Evolutionary conservation across 2,888 invertebrate species (phyloP), one percentile per base, ranked within the genome.

Genomic region (Leptopilina myrica): DNA sequence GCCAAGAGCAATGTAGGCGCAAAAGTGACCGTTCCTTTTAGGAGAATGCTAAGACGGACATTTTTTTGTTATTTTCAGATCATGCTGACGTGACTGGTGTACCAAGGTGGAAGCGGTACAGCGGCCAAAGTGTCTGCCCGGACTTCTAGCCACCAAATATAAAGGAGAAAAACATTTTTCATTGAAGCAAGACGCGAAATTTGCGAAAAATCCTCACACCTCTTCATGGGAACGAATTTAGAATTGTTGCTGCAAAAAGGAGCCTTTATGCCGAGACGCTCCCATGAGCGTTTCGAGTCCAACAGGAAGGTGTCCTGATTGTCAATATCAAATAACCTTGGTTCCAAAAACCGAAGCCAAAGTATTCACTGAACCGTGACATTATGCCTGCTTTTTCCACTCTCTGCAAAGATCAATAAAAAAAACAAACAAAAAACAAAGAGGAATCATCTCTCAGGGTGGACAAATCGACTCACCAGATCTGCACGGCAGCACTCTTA

Each of bases 81-180:
- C 82, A 84, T 79, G 84, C 83, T 82, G 83, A 85, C 85, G 85
- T 85, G 85, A 85, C 83, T 81, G 79, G 83, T 53, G 9, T 73
- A 73, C 83, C 83, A 83, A 84, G 83, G 80, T 82, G 83, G 83
- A 84, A 84, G 83, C 83, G 85, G 83, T 84, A 83, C 85, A 84
- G 56, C n/a, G 14, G 14, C n/a, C 49, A 49, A 49, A 49, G 49
- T 49, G 49, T 49, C 49, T 49, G 49, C 49, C 49, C 11, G 49
- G 49, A 49, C 49, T 43, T 40, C 65, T 40, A 67, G 67, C 43
- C 43, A 69, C 49, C 4, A 53, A 26, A 9, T 5, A 26, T 26
- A 64, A 64, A 64, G 40, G 56, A 59, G 64, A 40, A 53, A 64
- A 64, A 66, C 33, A 1, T 33, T 33, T 33, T 33, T 33, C 1